These are phyloP conservation scores for Masticophis lateralis DNA, from an alignment of 2,797 vertebrate species.

Conservation along the genomic window DNA sequence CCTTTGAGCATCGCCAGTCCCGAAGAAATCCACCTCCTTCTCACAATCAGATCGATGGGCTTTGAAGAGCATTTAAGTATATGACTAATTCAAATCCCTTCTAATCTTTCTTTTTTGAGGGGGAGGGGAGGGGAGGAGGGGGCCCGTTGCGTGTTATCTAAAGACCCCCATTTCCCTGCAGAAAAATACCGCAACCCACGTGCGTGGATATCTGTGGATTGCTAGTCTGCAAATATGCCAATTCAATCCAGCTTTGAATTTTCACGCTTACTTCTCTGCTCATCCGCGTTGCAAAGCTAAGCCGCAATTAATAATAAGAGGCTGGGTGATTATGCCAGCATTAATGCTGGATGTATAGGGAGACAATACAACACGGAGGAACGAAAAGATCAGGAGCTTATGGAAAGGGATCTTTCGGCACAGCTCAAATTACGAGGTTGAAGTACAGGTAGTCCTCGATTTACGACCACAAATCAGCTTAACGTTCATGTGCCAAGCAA, in stretches of 20 bases:
- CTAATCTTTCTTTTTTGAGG: not conserved
- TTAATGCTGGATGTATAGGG: conserved; percentile 62
- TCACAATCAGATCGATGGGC: not conserved
- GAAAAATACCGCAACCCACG: conserved; percentile 5
- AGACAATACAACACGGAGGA: conserved; percentile 46
- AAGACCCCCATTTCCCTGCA: conserved; percentile 17
- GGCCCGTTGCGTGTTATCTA: not conserved
- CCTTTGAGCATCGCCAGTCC: not conserved
- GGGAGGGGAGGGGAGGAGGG: too few species aligned
- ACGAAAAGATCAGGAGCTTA: conserved; percentile 45
- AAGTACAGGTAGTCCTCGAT: not conserved
- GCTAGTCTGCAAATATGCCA: conserved; percentile 60
- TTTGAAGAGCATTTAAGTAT: not conserved
- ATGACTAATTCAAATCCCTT: conserved; percentile 15
- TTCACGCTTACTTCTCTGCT: conserved; percentile 67
- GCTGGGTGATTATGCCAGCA: conserved; percentile 62
- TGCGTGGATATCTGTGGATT: not conserved
- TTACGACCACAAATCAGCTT: not conserved
- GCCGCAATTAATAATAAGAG: conserved; percentile 73
- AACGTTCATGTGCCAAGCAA: not conserved
- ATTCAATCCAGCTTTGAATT: conserved; percentile 68
- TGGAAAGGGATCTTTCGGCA: conserved; percentile 53
- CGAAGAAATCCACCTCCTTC: too few species aligned
- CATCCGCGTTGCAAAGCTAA: conserved; percentile 68
- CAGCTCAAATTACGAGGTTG: conserved; percentile 52